Conservation (phyloP, 2,888 invertebrate species). For the Myathropa florea region DNA sequence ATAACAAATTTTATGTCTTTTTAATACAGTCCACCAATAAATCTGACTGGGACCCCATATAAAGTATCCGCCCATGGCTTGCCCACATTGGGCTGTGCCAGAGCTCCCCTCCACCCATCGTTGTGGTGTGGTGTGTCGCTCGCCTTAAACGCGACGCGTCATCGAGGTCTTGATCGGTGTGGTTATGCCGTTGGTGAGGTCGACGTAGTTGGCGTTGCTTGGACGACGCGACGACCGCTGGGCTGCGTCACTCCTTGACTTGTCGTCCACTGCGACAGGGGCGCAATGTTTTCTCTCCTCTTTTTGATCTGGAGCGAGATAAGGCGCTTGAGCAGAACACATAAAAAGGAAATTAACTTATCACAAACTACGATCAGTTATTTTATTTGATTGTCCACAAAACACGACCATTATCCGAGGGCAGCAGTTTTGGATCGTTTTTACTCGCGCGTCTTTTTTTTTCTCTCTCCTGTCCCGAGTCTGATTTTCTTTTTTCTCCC, state of each 20-base stretch:
- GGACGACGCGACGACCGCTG: background rate
- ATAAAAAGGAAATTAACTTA: constrained; percentile 81
- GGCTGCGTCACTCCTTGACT: constrained; percentile 32
- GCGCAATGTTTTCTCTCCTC: constrained; percentile 69
- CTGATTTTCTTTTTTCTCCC: constrained; percentile 3
- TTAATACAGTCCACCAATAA: constrained; percentile 68
- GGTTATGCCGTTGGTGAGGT: background rate
- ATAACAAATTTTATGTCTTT: constrained; percentile 71
- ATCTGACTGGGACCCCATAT: constrained; percentile 61
- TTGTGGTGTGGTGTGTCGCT: background rate
- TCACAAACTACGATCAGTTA: constrained; percentile 81
- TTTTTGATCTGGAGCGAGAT: constrained; percentile 72
- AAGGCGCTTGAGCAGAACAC: constrained; percentile 76
- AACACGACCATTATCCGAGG: constrained; percentile 80
- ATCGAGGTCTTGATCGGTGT: background rate
- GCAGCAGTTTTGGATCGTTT: constrained; percentile 70
- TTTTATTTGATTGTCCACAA: constrained; percentile 81
- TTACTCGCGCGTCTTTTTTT: constrained; percentile 45
- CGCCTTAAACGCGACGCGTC: constrained; percentile 31
- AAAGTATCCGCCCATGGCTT: constrained; percentile 65
- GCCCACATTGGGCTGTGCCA: constrained; percentile 54
- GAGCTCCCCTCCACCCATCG: background rate
- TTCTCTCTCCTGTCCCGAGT: background rate
- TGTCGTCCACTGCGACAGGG: constrained; percentile 53
- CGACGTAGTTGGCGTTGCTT: constrained; percentile 32